Base-by-base conservation (phyloP, 1,140 invertebrate genomes). In the Pseudomyrmex pallidus region DNA sequence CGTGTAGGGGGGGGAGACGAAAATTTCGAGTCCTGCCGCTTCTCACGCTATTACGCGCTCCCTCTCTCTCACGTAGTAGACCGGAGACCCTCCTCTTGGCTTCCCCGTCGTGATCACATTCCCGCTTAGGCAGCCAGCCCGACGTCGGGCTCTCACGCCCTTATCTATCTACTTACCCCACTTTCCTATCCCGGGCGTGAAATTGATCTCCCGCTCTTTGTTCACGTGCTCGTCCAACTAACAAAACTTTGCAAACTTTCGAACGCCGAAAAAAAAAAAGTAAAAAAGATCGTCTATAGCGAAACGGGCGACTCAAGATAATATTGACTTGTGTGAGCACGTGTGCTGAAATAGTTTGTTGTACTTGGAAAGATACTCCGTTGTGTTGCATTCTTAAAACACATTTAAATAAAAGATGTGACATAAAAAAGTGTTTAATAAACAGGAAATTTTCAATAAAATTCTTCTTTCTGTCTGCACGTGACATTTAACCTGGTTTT, bases 81-180 rank as follows among this genome's bases (percentile, higher is more conserved):
- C 64, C 20, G 57, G 22, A 35, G 5, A 35, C 35, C 5, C 35
- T 74, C 48, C 57, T 13, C 62, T 52, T 62, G 59, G 59, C 83
- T 56, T 68, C 59, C 52, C 68, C 68, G 48, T 56, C 35, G 82
- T 61, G 74, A 86, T 84, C 85, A 66, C 64, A 64, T 84, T 83
- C 82, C 72, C 84, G 52, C 72, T 77, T 72, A 84, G 62, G 54
- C 82, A 77, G 52, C 54, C 52, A 64, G 59, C 22, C 52, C 62
- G 67, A 48, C 83, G 54, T 80, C 44, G 13, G 35, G 15, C 46
- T 80, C 46, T 80, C 78, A 64, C 78, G 48, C 70, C 68, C 67
- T 85, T 73, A 74, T 86, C 85, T 68, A 68, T 56, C 83, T 70
- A 68, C 67, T 84, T 86, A 84, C 50, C 62, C 56, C 63, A 52